These are phyloP conservation scores for Phorcus lineatus DNA, from an alignment of 2,888 invertebrate species.

Conservation along the genomic window DNA sequence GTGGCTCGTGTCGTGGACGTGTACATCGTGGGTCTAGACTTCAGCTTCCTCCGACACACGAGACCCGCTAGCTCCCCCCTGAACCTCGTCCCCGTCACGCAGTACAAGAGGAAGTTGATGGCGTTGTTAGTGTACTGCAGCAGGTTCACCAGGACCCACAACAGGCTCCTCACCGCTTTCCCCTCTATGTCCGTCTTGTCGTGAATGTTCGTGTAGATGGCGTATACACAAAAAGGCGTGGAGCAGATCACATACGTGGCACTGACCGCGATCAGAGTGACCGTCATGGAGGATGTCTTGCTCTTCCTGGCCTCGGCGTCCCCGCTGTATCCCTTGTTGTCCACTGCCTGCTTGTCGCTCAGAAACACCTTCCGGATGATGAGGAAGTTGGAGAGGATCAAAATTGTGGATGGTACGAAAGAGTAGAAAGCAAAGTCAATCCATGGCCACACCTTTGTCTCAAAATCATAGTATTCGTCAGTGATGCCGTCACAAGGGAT, in stretches of 20 bases:
- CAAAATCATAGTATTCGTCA: background rate
- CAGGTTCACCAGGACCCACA: background rate
- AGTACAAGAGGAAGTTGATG: conserved; percentile 9
- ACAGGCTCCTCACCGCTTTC: background rate
- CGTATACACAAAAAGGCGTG: background rate
- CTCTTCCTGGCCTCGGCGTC: background rate
- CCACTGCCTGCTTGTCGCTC: background rate
- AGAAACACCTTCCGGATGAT: background rate
- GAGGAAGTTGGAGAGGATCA: background rate
- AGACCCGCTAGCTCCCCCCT: background rate
- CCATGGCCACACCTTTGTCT: conserved; percentile 4
- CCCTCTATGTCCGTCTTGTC: background rate
- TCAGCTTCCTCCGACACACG: background rate
- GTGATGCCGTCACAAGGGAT: background rate
- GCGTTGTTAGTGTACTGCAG: conserved; percentile 7
- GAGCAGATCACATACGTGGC: conserved; percentile 8
- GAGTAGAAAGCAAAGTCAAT: background rate
- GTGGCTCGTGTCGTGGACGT: background rate
- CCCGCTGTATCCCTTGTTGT: background rate
- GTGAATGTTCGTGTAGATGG: conserved; percentile 1
- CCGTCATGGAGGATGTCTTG: background rate
- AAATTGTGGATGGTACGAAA: background rate
- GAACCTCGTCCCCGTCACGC: background rate
- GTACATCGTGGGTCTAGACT: background rate
- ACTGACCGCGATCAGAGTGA: background rate